A percentile compares a stretch with the other conserved stretches of the same genome.
Evolutionary conservation across 2,113 vertebrate species (phyloP).

Genomic region (Nothoprocta pentlandii): DNA sequence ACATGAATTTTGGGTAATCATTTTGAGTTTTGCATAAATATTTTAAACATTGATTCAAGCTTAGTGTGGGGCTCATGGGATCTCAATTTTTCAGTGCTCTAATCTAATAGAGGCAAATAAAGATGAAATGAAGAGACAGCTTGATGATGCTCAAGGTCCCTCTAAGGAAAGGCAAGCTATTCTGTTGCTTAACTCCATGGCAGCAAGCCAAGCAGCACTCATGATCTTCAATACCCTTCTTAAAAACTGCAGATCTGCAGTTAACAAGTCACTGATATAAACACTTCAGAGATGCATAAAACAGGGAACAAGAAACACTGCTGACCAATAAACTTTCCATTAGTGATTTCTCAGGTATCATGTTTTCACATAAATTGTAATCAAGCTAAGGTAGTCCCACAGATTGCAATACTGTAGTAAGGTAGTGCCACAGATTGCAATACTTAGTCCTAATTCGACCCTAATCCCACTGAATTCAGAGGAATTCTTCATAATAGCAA

Average conservation of each 20-base stretch:
- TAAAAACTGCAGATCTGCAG: slow-evolving; percentile 46
- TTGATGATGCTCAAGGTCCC: not conserved
- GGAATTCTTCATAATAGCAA: not conserved
- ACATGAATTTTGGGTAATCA: not conserved
- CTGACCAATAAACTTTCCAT: not conserved
- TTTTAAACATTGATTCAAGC: not conserved
- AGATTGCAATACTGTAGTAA: no score
- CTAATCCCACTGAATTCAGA: not conserved
- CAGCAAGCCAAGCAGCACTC: slow-evolving; percentile 16
- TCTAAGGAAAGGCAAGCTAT: not conserved
- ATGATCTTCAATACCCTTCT: slow-evolving; percentile 32
- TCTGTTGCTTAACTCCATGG: not conserved
- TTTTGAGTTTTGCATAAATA: not conserved
- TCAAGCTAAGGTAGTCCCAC: not conserved
- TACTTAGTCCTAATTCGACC: not conserved
- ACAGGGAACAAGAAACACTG: not conserved
- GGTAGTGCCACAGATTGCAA: not conserved
- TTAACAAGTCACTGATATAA: slow-evolving; percentile 52
- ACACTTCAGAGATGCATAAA: slow-evolving; percentile 35
- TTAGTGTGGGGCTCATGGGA: slow-evolving; percentile 9
- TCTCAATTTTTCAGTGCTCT: not conserved
- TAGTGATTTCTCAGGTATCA: not conserved
- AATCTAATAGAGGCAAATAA: not conserved
- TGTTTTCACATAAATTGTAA: slow-evolving; percentile 29
- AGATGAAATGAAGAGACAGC: not conserved